Percentiles rank a stretch among this genome's conserved stretches.
Evolutionary conservation across 2,888 invertebrate species (phyloP).

Genomic region (Dexiosoma caninum): DNA sequence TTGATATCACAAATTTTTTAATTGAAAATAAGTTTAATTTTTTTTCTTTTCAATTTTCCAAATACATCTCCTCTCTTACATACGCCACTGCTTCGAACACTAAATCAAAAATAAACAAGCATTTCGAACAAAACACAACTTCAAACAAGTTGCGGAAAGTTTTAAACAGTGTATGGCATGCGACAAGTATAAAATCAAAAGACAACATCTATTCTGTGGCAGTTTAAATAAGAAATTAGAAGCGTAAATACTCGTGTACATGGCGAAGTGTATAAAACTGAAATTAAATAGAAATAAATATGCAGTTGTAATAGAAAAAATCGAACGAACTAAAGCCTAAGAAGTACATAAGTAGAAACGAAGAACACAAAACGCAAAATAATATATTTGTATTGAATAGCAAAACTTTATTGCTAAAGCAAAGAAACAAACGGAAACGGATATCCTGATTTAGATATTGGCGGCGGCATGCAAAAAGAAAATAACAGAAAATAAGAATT

Average conservation of each 20-base stretch:
- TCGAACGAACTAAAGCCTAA: conserved; percentile 11
- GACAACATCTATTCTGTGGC: conserved; percentile 37
- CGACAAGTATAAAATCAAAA: conserved; percentile 54
- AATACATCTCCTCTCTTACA: too few relatives aligned
- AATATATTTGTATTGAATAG: not conserved
- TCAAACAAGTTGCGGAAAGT: conserved; percentile 22
- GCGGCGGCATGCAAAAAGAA: conserved; percentile 22
- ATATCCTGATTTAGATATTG: conserved; percentile 34
- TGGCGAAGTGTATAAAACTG: not conserved
- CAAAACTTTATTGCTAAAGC: not conserved
- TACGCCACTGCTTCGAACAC: conserved; percentile 20
- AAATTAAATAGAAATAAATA: not conserved
- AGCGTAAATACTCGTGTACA: not conserved
- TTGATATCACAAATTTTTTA: too few relatives aligned
- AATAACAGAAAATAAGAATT: conserved; percentile 6
- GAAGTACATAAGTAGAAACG: too few relatives aligned
- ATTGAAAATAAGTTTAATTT: too few relatives aligned
- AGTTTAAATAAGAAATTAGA: conserved; percentile 45
- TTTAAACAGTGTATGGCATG: not conserved
- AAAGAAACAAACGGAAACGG: conserved; percentile 21
- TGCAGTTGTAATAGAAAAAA: too few relatives aligned
- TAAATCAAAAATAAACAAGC: conserved; percentile 1
- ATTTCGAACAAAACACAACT: conserved; percentile 58
- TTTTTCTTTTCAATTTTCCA: too few relatives aligned
- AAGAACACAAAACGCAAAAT: too few relatives aligned